These are phyloP conservation scores for Chamaea fasciata DNA, from an alignment of 2,113 vertebrate genomes.

Conservation along the genomic window DNA sequence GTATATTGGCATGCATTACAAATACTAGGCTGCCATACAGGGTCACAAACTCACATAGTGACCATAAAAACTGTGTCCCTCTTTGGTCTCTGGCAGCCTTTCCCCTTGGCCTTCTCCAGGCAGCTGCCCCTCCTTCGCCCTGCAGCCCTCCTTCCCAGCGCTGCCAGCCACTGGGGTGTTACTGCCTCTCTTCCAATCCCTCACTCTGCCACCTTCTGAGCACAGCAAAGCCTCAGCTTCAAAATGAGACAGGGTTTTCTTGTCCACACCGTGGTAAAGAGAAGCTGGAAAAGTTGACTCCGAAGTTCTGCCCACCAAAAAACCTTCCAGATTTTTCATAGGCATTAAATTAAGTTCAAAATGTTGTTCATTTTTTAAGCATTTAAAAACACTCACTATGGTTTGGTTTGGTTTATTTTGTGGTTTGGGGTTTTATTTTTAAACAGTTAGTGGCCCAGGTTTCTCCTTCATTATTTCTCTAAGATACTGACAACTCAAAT, in stretches of 20 bases:
- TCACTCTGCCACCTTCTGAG: fast-evolving
- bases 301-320: neutral
- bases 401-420: neutral
- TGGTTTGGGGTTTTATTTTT: neutral
- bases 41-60: neutral
- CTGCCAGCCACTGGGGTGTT: neutral
- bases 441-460: neutral
- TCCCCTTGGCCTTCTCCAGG: neutral
- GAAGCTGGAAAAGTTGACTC: neutral
- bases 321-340: neutral
- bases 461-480: neutral
- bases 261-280: neutral
- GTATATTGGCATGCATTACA: neutral
- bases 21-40: neutral
- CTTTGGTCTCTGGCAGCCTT: fast-evolving
- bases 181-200: neutral
- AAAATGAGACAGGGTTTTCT: neutral
- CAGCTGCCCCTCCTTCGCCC: fast-evolving
- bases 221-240: neutral
- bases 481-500: neutral
- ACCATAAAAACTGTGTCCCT: neutral
- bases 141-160: fast-evolving
- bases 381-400: neutral
- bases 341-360: neutral
- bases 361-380: neutral